These are phyloP conservation scores for Mastomys natalensis DNA, from an alignment of 2,113 vertebrate genomes.

Conservation along the genomic window DNA sequence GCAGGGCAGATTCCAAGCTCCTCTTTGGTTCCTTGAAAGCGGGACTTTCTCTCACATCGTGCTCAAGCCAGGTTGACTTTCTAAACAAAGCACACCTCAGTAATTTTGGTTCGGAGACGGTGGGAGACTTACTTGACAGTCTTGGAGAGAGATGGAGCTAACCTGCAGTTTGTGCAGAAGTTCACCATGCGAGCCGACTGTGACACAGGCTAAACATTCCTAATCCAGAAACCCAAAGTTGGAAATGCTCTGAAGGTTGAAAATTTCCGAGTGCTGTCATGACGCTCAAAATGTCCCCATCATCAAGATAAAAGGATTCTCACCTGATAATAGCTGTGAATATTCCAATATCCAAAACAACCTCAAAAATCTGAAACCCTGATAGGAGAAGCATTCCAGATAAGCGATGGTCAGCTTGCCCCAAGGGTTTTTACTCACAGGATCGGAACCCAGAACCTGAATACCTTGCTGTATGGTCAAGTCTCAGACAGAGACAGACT, in stretches of 20 bases:
- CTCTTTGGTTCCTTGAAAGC: neutral
- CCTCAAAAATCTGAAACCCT: neutral
- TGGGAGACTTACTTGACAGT: neutral
- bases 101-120: slow-evolving; percentile 1
- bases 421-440: neutral
- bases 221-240: neutral
- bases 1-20: neutral
- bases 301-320: neutral
- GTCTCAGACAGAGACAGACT: neutral
- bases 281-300: neutral
- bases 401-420: neutral
- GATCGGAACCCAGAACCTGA: neutral
- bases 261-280: neutral
- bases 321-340: neutral
- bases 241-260: neutral
- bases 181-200: neutral
- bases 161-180: neutral
- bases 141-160: neutral
- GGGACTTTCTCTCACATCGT: neutral
- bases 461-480: neutral
- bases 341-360: neutral
- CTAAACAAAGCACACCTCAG: neutral
- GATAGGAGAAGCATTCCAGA: neutral
- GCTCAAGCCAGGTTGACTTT: neutral
- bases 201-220: neutral